Conservation (phyloP, 2,113 vertebrate species). For the Mixornis gularis region DNA sequence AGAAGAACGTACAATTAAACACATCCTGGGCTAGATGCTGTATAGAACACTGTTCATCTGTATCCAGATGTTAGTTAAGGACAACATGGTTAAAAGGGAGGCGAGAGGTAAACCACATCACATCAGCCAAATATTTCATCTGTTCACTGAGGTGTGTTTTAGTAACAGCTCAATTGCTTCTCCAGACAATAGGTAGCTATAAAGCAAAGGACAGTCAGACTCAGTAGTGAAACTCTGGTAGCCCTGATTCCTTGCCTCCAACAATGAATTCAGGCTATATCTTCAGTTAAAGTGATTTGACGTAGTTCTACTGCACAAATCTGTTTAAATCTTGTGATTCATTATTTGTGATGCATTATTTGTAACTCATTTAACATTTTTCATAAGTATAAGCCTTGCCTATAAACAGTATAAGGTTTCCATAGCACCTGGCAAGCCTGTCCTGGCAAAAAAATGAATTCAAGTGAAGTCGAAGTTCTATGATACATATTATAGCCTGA, state of each 20-base stretch:
- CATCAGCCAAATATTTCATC: not conserved
- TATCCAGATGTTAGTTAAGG: not conserved
- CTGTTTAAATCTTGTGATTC: not conserved
- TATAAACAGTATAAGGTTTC: not conserved
- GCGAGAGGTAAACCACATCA: not conserved
- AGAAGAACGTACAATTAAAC: not conserved
- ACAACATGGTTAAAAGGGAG: not conserved
- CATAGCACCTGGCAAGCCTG: rapidly evolving
- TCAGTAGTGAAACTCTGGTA: not conserved
- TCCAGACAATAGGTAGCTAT: not conserved
- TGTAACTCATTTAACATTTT: not conserved
- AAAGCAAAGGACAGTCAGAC: not conserved
- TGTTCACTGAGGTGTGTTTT: not conserved
- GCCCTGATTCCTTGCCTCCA: not conserved
- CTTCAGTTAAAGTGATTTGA: not conserved
- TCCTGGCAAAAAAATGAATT: not conserved
- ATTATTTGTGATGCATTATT: not conserved
- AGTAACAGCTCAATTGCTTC: not conserved
- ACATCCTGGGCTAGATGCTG: not conserved
- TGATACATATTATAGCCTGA: not conserved
- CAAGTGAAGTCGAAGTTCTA: not conserved
- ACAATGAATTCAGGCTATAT: not conserved
- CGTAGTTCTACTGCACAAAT: not conserved
- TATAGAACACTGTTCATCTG: not conserved
- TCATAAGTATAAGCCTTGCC: not conserved